Evolutionary conservation across 2,797 vertebrate genomes (phyloP).

Genomic region (Neomorphus geoffroyi): DNA sequence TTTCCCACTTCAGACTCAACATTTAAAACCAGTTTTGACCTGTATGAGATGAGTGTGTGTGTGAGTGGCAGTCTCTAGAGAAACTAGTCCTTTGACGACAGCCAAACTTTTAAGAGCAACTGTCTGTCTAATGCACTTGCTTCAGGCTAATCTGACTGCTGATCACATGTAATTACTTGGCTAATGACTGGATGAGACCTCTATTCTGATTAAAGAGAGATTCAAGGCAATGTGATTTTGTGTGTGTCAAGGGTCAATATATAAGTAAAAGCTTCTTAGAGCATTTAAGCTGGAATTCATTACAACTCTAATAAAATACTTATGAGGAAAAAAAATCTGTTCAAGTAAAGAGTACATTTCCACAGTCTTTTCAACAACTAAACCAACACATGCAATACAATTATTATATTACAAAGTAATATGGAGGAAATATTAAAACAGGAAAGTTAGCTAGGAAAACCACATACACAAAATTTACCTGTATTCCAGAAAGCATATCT

Average conservation of each 20-base stretch:
- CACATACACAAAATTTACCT: background rate
- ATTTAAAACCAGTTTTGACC: background rate
- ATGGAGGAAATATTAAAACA: conserved; percentile 30
- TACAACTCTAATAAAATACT: conserved; percentile 79
- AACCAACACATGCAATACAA: conserved; percentile 19
- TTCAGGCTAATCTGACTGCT: conserved; percentile 33
- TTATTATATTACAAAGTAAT: conserved; percentile 12
- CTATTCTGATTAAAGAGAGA: conserved; percentile 51
- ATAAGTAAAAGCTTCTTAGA: conserved; percentile 77
- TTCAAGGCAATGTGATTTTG: conserved; percentile 60
- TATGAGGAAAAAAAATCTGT: conserved; percentile 46
- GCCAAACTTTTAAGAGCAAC: background rate
- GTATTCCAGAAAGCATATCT: background rate
- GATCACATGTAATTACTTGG: conserved; percentile 47
- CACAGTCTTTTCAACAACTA: conserved; percentile 51
- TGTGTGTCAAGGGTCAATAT: conserved; percentile 84
- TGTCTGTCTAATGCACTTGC: conserved; percentile 9
- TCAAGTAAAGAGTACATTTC: conserved; percentile 35
- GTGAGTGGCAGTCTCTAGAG: background rate
- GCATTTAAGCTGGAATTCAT: conserved; percentile 81
- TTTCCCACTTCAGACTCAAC: background rate
- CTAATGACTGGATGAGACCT: conserved; percentile 14
- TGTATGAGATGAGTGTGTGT: background rate
- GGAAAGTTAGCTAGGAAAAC: conserved; percentile 22
- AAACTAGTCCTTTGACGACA: background rate